Evolutionary conservation across 2,113 vertebrate species (phyloP).

Genomic region (Bos indicus): DNA sequence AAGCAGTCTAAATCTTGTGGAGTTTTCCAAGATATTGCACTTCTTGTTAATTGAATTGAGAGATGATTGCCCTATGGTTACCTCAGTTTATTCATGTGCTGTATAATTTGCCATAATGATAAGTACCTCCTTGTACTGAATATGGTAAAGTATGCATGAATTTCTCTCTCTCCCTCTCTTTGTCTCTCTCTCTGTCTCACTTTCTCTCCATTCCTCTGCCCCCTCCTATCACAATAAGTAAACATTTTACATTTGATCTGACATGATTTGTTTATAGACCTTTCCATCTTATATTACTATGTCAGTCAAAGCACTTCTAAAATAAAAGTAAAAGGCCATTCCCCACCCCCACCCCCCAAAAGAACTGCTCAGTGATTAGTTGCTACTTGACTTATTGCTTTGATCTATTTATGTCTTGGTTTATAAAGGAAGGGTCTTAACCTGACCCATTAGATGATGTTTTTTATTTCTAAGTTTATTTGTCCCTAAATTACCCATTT

Average conservation of each 20-base stretch:
- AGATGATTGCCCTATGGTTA: conserved; percentile 68
- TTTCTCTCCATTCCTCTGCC: background rate
- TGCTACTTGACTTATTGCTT: background rate
- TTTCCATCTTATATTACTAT: background rate
- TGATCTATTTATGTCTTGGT: background rate
- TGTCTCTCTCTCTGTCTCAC: background rate
- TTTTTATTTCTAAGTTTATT: background rate
- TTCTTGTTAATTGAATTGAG: conserved; percentile 63
- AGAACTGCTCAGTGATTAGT: background rate
- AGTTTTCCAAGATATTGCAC: conserved; percentile 51
- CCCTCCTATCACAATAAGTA: background rate
- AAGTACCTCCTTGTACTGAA: conserved; percentile 55
- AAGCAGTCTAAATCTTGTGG: conserved; percentile 16
- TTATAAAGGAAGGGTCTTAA: background rate
- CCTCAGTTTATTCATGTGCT: conserved; percentile 56
- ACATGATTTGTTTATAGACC: background rate
- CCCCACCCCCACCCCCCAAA: background rate
- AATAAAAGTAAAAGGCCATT: background rate
- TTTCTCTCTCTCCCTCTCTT: conserved; percentile 8
- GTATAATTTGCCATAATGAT: conserved; percentile 67
- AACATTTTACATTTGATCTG: conserved; percentile 1
- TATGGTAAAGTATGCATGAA: background rate
- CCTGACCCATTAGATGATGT: background rate
- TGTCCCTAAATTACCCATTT: background rate
- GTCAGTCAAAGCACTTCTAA: background rate